Evolutionary conservation across 2,888 invertebrate genomes (phyloP).

Genomic region (Dendrolimus pini): DNA sequence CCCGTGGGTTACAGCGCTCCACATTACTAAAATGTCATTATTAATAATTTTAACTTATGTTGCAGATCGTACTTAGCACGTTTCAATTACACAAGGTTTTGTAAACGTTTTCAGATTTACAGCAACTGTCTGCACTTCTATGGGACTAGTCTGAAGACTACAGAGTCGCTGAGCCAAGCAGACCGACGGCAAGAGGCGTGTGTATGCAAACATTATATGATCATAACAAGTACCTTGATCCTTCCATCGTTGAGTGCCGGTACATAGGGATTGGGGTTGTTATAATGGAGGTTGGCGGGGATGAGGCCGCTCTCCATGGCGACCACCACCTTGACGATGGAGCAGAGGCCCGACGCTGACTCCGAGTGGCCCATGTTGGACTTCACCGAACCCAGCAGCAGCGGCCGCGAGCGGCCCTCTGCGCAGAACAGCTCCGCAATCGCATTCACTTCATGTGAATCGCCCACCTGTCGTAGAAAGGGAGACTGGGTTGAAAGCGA

Average conservation of each 20-base stretch:
- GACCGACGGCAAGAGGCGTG: too few species aligned
- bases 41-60: too few species aligned
- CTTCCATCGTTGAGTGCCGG: slow-evolving; percentile 93
- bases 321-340: slow-evolving; percentile 90
- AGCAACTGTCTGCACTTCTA: too few species aligned
- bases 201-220: too few species aligned
- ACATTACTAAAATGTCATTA: too few species aligned
- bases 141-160: too few species aligned
- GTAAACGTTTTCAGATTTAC: too few species aligned
- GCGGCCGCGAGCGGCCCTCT: slow-evolving; percentile 84
- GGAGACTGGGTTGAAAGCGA: too few species aligned
- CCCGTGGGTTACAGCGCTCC: too few species aligned
- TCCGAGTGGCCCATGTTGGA: slow-evolving; percentile 99
- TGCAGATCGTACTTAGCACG: too few species aligned
- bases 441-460: slow-evolving; percentile 97
- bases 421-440: slow-evolving; percentile 95
- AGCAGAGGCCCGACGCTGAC: slow-evolving; percentile 93
- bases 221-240: slow-evolving; percentile 76
- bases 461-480: slow-evolving; percentile 77
- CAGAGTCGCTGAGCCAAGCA: too few species aligned
- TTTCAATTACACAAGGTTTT: too few species aligned
- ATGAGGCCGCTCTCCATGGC: slow-evolving; percentile 96
- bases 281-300: slow-evolving; percentile 94
- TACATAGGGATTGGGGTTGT: slow-evolving; percentile 91
- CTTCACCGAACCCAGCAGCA: slow-evolving; percentile 96